Evolutionary conservation across 2,888 invertebrate genomes (phyloP).

Genomic region (Neocrepidodera transversa): DNA sequence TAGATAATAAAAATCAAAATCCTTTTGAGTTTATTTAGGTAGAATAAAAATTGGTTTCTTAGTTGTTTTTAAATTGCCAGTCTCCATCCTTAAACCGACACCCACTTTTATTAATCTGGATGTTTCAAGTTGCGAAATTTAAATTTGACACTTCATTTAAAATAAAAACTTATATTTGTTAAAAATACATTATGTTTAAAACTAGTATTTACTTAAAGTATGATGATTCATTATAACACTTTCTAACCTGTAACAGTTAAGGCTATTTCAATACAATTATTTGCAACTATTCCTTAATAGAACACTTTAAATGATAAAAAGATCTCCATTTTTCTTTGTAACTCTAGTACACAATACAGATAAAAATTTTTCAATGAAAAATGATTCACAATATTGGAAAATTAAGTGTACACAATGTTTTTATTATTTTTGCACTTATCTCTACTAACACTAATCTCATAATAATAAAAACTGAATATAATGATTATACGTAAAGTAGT

Average conservation of each 20-base stretch:
- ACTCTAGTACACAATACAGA: not conserved
- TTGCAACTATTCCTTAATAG: not conserved
- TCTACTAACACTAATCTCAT: no score
- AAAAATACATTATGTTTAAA: not conserved
- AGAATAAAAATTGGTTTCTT: no score
- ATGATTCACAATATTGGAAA: not conserved
- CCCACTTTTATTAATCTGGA: no score
- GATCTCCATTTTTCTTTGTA: not conserved
- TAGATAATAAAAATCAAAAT: no score
- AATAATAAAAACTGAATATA: no score
- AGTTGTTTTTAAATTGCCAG: no score
- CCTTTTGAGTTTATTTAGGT: no score
- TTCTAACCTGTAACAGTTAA: not conserved
- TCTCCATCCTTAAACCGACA: no score
- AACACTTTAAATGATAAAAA: not conserved
- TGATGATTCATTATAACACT: not conserved
- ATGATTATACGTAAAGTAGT: no score
- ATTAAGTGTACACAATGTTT: not conserved
- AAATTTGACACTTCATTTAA: not conserved
- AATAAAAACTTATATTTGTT: not conserved
- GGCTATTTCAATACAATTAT: not conserved
- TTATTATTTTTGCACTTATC: no score
- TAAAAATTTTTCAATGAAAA: not conserved
- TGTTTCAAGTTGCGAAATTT: no score
- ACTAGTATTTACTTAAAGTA: not conserved